These are phyloP conservation scores for Luidia sarsii DNA, from an alignment of 53 echinoderm and acorn worm genomes.

Conservation along the genomic window DNA sequence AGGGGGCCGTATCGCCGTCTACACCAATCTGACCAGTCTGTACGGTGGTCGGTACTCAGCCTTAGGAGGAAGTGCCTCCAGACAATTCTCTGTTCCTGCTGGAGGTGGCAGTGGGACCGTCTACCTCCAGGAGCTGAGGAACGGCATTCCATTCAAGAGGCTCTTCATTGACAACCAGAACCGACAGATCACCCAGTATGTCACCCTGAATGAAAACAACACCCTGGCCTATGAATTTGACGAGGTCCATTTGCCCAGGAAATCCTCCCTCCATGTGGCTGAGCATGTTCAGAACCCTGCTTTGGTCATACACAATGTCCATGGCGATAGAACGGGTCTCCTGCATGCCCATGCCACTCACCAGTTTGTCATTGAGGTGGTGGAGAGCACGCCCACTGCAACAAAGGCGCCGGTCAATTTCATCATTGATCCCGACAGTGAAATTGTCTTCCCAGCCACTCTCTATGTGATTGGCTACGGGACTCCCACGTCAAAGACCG, in stretches of 20 bases:
- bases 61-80: constrained; percentile 67
- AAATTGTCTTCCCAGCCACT: constrained; percentile 82
- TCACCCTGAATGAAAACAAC: constrained; percentile 67
- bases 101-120: constrained; percentile 91
- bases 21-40: constrained; percentile 66
- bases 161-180: constrained; percentile 77
- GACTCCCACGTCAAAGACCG: constrained; percentile 53
- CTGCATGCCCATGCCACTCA: constrained; percentile 73
- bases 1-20: constrained; percentile 86
- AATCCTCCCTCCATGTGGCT: constrained; percentile 70
- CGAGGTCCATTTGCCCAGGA: constrained; percentile 73
- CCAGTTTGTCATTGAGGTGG: constrained; percentile 71
- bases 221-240: constrained; percentile 76
- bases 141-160: constrained; percentile 69
- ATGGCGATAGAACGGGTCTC: constrained; percentile 80
- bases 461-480: constrained; percentile 83
- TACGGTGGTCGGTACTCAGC: constrained; percentile 69
- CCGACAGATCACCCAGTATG: constrained; percentile 75
- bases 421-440: constrained; percentile 66
- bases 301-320: constrained; percentile 74
- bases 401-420: constrained; percentile 85
- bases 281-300: constrained; percentile 15
- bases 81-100: constrained; percentile 50
- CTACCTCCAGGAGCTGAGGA: constrained; percentile 66
- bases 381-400: constrained; percentile 76